Evolutionary conservation across 2,113 vertebrate genomes (phyloP).

Genomic region (Nothocercus nigrocapillus): DNA sequence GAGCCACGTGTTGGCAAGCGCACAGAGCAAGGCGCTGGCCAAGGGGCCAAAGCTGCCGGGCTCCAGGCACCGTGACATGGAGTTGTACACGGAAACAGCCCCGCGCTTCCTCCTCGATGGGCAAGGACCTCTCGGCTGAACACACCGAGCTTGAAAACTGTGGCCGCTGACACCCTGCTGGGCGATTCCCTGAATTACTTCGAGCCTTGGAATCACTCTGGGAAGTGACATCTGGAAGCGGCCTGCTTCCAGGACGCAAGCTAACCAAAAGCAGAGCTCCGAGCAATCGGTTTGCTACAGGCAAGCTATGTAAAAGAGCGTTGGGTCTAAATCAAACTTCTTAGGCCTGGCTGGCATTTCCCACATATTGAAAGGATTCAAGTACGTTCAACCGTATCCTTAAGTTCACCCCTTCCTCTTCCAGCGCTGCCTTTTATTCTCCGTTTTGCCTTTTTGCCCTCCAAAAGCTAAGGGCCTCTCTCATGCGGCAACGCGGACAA

Average conservation of each 20-base stretch:
- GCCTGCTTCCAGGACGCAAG: not conserved
- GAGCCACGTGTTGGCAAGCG: not conserved
- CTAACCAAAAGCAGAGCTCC: not conserved
- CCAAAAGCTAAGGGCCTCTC: not conserved
- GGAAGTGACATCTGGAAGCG: conserved; percentile 2
- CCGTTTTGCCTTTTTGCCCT: not conserved
- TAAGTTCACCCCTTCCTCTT: not conserved
- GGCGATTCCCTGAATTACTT: not conserved
- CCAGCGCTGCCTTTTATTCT: not conserved
- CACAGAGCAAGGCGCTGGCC: not conserved
- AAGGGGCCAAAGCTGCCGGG: not conserved
- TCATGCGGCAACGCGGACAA: not conserved
- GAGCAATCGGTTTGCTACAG: not conserved
- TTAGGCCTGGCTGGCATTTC: not conserved
- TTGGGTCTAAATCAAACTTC: not conserved
- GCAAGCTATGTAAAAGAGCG: not conserved
- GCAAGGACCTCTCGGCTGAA: not conserved
- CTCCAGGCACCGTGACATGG: not conserved
- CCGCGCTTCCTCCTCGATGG: not conserved
- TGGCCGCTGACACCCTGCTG: not conserved
- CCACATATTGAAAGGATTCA: not conserved
- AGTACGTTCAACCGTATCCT: not conserved
- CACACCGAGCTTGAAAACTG: not conserved
- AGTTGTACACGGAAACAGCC: not conserved
- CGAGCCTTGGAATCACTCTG: not conserved